These are phyloP conservation scores for Dione juno DNA, from an alignment of 2,888 invertebrate species.

Conservation along the genomic window DNA sequence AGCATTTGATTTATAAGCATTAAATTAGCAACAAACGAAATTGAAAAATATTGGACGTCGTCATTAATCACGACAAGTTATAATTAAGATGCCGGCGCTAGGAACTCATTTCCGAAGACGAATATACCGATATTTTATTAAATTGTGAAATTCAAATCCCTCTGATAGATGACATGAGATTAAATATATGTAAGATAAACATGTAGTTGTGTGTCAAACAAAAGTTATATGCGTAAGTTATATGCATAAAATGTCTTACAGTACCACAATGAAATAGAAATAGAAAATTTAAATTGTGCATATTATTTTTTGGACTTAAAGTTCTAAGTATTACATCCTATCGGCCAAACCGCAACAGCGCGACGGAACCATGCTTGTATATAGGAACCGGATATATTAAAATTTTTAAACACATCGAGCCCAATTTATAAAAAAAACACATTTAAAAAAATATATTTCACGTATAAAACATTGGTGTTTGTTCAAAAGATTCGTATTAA, in stretches of 20 bases:
- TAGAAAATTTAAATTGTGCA: no score
- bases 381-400: neutral
- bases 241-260: neutral
- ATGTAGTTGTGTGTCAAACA: slow-evolving; percentile 49
- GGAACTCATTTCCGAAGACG: slow-evolving; percentile 46
- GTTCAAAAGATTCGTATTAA: slow-evolving; percentile 11
- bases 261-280: neutral
- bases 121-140: slow-evolving; percentile 39
- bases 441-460: no score
- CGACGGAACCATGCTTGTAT: neutral
- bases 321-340: neutral
- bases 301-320: neutral
- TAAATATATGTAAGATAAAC: slow-evolving; percentile 38
- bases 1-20: slow-evolving; percentile 29
- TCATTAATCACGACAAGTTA: slow-evolving; percentile 51
- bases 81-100: slow-evolving; percentile 57
- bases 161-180: slow-evolving; percentile 35
- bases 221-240: neutral
- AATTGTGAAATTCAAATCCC: slow-evolving; percentile 40
- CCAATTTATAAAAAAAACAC: neutral
- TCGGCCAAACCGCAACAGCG: neutral
- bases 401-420: neutral
- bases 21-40: slow-evolving; percentile 38
- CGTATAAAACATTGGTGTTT: neutral
- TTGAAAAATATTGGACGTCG: slow-evolving; percentile 54